Evolutionary conservation across 2,797 vertebrate genomes (phyloP), one percentile per base, ranked within the genome.

Genomic region (Coranthus polyacanthus): DNA sequence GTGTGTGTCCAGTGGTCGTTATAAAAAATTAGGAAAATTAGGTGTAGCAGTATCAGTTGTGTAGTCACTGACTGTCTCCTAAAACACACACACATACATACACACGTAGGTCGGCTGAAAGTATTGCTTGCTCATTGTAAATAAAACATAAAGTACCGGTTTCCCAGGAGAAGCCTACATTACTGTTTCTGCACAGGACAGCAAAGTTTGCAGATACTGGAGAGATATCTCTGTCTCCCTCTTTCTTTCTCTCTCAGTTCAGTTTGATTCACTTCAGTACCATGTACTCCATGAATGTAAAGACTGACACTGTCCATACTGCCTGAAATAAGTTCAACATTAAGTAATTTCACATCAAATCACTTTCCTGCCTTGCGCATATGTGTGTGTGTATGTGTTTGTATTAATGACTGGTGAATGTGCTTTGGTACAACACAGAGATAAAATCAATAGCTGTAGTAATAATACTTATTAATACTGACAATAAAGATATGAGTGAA

Each of bases 91-190:
- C 47, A 67, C 52, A 73, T 47, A 52, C 38, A 29, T 24, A 75
- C 52, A 46, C 60, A 68, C 72, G 73, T 65, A 67, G 64, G 47
- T 85, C 32, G 77, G 57, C 81, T 77, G 88, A 93, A 94, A 92
- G 89, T 92, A 92, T 90, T 94, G 95, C 94, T 94, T 92, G 92
- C 93, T 92, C 85, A 91, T 93, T 89, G 94, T 96, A 95, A 96
- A 95, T 96, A 95, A 96, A 95, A 95, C 93, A 95, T 95, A 79
- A 92, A 92, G 86, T 90, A 79, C 65, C 86, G 68, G 54, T 67
- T 47, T 87, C 90, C 79, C 86, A 69, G 57, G 83, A 89, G 88
- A 88, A 88, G 88, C 78, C 88, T 36, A 79, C 91, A 90, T 83
- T 89, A 88, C 71, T 77, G 73, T 90, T 91, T 90, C 82, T 92